Base-by-base conservation (phyloP, 2,888 invertebrate species). In the Caenorhabditis zanzibari region DNA sequence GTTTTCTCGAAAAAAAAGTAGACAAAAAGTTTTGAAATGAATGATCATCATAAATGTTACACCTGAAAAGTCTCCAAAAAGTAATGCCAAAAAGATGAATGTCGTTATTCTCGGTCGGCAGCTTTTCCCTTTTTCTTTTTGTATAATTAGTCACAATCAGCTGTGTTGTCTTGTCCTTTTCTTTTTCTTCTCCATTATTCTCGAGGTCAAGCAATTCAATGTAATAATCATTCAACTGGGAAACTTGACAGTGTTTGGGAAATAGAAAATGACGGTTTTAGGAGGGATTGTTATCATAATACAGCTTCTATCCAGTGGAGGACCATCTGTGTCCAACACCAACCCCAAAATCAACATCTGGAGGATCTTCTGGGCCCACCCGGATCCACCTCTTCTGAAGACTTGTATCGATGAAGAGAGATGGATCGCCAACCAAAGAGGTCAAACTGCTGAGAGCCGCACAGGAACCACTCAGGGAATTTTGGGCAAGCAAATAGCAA, bases 111-210 rank as follows among this genome's bases (percentile, higher is more conserved):
- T 69, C 69, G 64, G 28, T 44, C 26, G 22, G 38, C 28, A 41
- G 58, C 59, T 73, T 73, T 41, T 54, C 24, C 54, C 44, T 72
- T 61, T 54, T 71, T 71, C 58, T 71, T 72, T 44, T 61, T 49
- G 76, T 76, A 76, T 76, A 76, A 76, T 76, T 76, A 76, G 76
- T 76, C 68, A 64, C 76, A 76, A 76, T 76, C 76, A 76, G 76
- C 64, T 76, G 66, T 64, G 44, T 61, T 52, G 24, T 52, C 63
- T 71, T 24, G 38, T 69, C 56, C n/a, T 16, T 24, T 41, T 26
- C 44, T n/a, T 41, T n/a, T 26, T 14, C 38, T 28, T 71, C 59
- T 38, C 32, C 38, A 41, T 26, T 44, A 66, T 56, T 75, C 75
- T 75, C 76, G 76, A 76, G 76, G 76, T 76, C 76, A 76, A 64